phyloP scores from a whole-genome alignment of 2,797 vertebrate genomes.

The Cygnus olor region DNA sequence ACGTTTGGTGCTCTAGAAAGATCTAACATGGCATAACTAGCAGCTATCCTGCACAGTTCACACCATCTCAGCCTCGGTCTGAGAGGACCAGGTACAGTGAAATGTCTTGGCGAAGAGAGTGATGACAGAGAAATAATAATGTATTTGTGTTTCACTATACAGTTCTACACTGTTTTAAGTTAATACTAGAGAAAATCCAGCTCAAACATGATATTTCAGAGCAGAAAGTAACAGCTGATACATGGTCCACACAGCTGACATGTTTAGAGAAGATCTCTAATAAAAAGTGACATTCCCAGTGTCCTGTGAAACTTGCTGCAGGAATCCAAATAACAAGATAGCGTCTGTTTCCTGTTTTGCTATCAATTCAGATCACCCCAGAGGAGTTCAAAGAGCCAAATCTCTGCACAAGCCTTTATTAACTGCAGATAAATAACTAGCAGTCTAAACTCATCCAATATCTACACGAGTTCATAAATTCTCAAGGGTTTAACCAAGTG shows the following conservation, averaged over 20 bases:
- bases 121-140: neutral
- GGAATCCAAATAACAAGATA: neutral
- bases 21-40: neutral
- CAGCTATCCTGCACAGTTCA: neutral
- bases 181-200: neutral
- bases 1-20: neutral
- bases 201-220: neutral
- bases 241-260: neutral
- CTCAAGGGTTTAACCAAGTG: neutral
- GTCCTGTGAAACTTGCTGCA: neutral
- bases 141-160: neutral
- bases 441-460: neutral
- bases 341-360: neutral
- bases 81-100: neutral
- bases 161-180: neutral
- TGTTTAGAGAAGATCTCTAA: neutral
- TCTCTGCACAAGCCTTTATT: neutral
- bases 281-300: neutral
- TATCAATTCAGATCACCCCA: neutral
- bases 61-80: neutral
- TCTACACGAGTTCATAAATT: neutral
- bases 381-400: neutral
- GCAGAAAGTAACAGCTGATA: neutral
- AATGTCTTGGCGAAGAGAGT: neutral
- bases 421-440: neutral